Conservation (phyloP, 2,113 vertebrate genomes). For the Lepisosteus oculatus region DNA sequence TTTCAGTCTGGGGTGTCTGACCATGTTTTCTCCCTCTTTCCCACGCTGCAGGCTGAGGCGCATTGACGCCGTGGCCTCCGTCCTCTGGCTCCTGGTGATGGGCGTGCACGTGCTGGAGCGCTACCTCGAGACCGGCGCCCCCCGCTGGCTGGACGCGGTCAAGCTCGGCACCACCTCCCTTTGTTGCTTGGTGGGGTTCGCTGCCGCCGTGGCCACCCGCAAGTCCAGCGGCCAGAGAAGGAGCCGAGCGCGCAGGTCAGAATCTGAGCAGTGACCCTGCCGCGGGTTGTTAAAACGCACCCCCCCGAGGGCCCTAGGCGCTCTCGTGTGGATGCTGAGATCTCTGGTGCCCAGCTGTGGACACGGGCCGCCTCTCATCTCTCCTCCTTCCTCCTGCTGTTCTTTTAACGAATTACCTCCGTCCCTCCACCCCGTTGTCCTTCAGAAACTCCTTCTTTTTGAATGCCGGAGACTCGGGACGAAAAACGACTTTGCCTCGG, state of each 20-base stretch:
- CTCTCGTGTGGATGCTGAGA: constrained; percentile 26
- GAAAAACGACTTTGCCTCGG: too few species aligned
- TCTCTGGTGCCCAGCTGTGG: constrained; percentile 32
- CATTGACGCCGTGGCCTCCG: constrained; percentile 79
- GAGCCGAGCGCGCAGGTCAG: constrained; percentile 94
- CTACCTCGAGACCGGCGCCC: constrained; percentile 57
- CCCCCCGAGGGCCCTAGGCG: constrained; percentile 30
- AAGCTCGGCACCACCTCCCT: constrained; percentile 73
- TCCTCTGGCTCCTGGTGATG: constrained; percentile 86
- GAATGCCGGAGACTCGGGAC: too few species aligned
- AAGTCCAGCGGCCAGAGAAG: constrained; percentile 77
- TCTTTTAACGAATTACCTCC: too few species aligned
- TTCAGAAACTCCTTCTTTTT: too few species aligned
- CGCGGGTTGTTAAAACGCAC: constrained; percentile 43
- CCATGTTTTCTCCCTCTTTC: neutral
- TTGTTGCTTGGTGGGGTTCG: constrained; percentile 90
- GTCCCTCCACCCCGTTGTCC: too few species aligned
- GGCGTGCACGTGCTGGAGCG: constrained; percentile 71
- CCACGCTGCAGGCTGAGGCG: constrained; percentile 75
- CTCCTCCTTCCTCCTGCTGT: too few species aligned
- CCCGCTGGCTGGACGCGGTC: constrained; percentile 76
- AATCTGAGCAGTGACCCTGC: constrained; percentile 77
- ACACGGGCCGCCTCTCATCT: too few species aligned
- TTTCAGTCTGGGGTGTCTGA: too few species aligned
- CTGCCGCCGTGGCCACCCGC: constrained; percentile 81